phyloP scores from a whole-genome alignment of 2,113 vertebrate species.

The Antechinus flavipes region DNA sequence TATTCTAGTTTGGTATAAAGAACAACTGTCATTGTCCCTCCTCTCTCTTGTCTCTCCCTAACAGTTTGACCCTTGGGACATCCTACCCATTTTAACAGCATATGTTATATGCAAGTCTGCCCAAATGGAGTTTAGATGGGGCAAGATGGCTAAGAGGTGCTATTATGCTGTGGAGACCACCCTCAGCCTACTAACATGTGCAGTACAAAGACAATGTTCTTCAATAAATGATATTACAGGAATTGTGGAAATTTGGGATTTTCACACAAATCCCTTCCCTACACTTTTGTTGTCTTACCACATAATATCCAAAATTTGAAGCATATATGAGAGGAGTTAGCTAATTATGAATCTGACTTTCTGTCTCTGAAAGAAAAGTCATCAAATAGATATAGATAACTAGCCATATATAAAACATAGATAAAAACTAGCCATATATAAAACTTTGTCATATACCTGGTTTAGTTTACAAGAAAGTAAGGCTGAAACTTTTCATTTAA shows the following conservation, averaged over 20 bases:
- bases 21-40: neutral
- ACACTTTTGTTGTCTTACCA: neutral
- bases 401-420: neutral
- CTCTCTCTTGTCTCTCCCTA: neutral
- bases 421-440: neutral
- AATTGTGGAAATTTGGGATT: neutral
- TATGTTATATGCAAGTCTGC: neutral
- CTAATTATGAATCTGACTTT: neutral
- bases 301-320: neutral
- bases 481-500: neutral
- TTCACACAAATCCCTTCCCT: neutral
- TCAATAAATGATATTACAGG: neutral
- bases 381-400: neutral
- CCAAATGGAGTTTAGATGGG: neutral
- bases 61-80: neutral
- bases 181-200: neutral
- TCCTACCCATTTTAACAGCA: neutral
- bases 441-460: neutral
- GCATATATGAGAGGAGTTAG: neutral
- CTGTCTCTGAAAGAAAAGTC: constrained; percentile 12
- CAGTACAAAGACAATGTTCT: neutral
- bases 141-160: neutral
- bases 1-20: neutral
- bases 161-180: neutral
- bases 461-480: neutral